Base-by-base conservation (phyloP, 2,797 vertebrate species). In the Threskiornis aethiopicus region DNA sequence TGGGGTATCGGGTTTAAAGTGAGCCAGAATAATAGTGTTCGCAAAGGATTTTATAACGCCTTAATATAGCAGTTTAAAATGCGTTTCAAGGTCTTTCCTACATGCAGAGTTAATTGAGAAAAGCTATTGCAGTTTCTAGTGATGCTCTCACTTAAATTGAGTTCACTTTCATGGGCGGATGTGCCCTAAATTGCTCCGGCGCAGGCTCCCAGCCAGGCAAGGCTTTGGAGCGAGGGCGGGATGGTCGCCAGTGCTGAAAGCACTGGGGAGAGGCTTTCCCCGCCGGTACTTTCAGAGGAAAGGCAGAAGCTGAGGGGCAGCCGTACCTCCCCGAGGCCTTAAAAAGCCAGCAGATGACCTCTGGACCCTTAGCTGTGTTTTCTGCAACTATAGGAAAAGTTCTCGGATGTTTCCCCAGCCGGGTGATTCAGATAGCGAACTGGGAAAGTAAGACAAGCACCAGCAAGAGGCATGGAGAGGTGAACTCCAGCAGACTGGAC, bases 401-500 rank as follows among this genome's bases (percentile, higher is more conserved):
- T 87, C n/a, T 28, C 0, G 0, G 49, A 3, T 31, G 10, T 61
- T 89, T 61, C 46, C 64, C 28, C 31, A 20, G 5, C 21, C 18
- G 1, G 22, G 26, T 2, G 10, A 35, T 29, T 81, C 44, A 5
- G 64, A 10, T 5, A 9, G 33, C 4, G 57, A 61, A 37, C 26
- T 37, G 65, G 59, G 44, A 15, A 31, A 66, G 17, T 9, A 24
- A 39, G 35, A 59, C 7, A 78, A 69, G 35, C 65, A 17, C 44
- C 69, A 19, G 61, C 49, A 64, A 13, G 28, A 73, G 41, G 51
- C 52, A 35, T 5, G 0, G 3, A 16, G 4, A 2, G 52, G 28
- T 21, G 57, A 57, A 1, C n/a, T 42, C 33, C 2, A 1, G 44
- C 1, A 21, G 35, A 22, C 46, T 37, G 65, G 44, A 1, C 8